Conservation (phyloP, 1,140 invertebrate species). For the Meloidogyne floridensis region DNA sequence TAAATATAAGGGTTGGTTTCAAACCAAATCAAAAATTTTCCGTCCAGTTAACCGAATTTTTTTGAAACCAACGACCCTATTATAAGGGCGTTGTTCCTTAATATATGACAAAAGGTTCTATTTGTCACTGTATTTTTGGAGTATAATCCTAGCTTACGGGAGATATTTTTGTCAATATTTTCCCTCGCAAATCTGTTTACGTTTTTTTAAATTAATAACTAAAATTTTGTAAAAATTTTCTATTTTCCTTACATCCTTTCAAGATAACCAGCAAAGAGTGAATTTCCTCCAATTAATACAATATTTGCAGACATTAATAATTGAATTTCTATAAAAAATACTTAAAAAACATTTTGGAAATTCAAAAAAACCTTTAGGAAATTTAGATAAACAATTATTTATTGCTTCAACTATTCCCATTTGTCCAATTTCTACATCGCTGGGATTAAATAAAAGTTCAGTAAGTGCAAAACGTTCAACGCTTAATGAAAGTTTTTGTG, state of each 20-base stretch:
- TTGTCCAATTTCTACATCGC: constrained; percentile 88
- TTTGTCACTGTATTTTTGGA: no score
- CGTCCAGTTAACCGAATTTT: no score
- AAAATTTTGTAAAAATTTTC: not conserved
- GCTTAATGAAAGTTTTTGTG: constrained; percentile 72
- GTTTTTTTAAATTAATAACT: no score
- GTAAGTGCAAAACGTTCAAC: constrained; percentile 85
- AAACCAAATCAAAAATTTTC: no score
- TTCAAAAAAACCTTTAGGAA: constrained; percentile 20
- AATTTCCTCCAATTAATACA: constrained; percentile 23
- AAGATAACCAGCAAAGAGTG: constrained; percentile 22
- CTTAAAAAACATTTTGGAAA: not conserved
- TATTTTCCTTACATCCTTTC: constrained; percentile 11
- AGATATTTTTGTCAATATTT: no score
- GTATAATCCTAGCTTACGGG: no score
- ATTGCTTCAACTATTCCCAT: constrained; percentile 92
- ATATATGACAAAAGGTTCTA: no score
- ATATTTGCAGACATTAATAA: constrained; percentile 19
- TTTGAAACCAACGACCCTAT: no score
- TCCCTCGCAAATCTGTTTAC: no score
- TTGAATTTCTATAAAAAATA: constrained; percentile 11
- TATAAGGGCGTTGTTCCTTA: no score
- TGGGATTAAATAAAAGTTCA: constrained; percentile 90
- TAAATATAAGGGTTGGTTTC: no score
- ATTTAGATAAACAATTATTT: constrained; percentile 67